Evolutionary conservation across 2,888 invertebrate genomes (phyloP).

Genomic region (Ephialtes manifestator): DNA sequence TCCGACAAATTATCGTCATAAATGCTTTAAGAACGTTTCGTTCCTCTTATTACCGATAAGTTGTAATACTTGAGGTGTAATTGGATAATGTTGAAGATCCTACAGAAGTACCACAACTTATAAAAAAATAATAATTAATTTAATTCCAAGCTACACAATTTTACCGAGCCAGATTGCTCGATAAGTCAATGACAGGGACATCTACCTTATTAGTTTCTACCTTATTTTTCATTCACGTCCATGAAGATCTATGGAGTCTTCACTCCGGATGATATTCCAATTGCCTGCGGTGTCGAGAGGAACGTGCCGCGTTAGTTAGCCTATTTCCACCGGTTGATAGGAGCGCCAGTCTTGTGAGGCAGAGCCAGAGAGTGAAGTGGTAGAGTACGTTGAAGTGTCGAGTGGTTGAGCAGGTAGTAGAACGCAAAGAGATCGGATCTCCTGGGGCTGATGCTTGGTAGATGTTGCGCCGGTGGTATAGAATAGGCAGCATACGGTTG

Average conservation of each 20-base stretch:
- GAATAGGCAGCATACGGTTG: constrained; percentile 6
- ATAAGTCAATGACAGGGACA: constrained; percentile 19
- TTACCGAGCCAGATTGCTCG: constrained; percentile 5
- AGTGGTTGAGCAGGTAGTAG: constrained; percentile 61
- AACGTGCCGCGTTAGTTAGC: constrained; percentile 64
- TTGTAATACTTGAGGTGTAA: background rate
- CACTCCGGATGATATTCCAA: constrained; percentile 61
- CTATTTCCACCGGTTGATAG: constrained; percentile 62
- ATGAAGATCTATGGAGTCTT: constrained; percentile 24
- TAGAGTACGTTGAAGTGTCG: constrained; percentile 60
- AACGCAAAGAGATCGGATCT: constrained; percentile 68
- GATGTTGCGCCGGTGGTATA: constrained; percentile 45
- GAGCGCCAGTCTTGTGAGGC: constrained; percentile 54
- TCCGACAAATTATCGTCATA: background rate
- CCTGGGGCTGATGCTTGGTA: constrained; percentile 47
- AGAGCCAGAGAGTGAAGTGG: constrained; percentile 19
- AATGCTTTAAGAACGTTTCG: background rate
- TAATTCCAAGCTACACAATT: background rate
- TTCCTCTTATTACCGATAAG: background rate
- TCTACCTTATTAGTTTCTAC: constrained; percentile 20
- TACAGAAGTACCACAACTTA: background rate
- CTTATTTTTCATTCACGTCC: constrained; percentile 27
- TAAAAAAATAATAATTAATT: background rate
- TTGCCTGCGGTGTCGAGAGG: constrained; percentile 57
- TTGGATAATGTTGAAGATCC: constrained; percentile 1